Evolutionary conservation across 2,797 vertebrate species (phyloP), one percentile per base, ranked within the genome.

Genomic region (Arctocebus calabarensis): DNA sequence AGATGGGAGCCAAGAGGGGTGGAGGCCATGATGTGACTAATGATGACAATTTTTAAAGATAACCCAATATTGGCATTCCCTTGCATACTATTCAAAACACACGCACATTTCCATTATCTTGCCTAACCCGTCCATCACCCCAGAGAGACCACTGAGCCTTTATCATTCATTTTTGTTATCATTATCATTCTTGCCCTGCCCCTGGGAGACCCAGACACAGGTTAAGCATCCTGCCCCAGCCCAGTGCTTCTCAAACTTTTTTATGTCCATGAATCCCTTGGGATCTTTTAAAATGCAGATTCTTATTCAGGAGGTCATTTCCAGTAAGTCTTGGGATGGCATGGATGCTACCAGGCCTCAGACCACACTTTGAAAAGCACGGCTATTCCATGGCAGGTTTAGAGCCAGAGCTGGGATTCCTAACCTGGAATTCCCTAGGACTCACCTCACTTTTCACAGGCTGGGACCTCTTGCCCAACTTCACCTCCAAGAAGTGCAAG

Each of bases 361-460:
- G 61, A 37, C 17, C 55, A 34, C 86, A 19, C 8, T 27, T 1
- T 9, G 59, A 64, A 34, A 43, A 73, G 19, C 70, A 52, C n/a
- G 1, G 29, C 87, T 45, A 8, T 27, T 45, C 32, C 48, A 11
- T 1, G 2, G 68, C 0, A 0, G 11, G 7, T 2, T 68, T 29
- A 17, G 48, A 79, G 43, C 48, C 70, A 73, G 77, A 40, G 27
- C 77, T 14, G 5, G 48, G 25, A 40, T 23, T 20, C 66, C 66
- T n/a, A 43, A 32, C 17, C 40, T 29, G 8, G 48, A 29, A 29
- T 23, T 1, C 9, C 43, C 37, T 27, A 1, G 43, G 75, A 34
- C 2, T 96, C 98, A 99, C 99, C 99, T 99, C 99, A 34, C 99
- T 99, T 98, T 99, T 99, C 98, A 99, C 99, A 0, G 99, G 98